These are phyloP conservation scores for Zele albiditarsus DNA, from an alignment of 2,888 invertebrate genomes.

Conservation along the genomic window DNA sequence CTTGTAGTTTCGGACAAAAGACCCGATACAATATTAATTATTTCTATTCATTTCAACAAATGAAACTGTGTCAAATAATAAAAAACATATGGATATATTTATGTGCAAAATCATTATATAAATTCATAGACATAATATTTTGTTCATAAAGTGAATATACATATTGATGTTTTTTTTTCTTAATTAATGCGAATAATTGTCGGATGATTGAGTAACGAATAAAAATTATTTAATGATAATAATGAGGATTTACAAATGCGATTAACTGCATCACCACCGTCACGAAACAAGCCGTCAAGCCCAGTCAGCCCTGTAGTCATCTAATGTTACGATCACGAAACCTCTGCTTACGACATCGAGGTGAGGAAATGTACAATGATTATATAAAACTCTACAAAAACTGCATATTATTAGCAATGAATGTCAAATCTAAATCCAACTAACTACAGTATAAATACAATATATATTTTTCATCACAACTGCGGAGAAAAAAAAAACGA, in stretches of 20 bases:
- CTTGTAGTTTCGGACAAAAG: neutral
- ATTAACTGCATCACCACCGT: constrained; percentile 17
- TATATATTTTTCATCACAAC: neutral
- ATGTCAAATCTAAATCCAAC: constrained; percentile 29
- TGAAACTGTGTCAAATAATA: too few relatives aligned
- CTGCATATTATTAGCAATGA: constrained; percentile 29
- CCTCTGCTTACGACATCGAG: constrained; percentile 28
- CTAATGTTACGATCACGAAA: constrained; percentile 37
- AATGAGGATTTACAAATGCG: constrained; percentile 19
- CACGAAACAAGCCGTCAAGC: constrained; percentile 25
- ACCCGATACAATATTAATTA: too few relatives aligned
- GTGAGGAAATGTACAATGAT: constrained; percentile 39
- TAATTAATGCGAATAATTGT: neutral
- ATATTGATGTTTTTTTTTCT: neutral
- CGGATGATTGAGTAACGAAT: neutral
- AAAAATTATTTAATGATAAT: constrained; percentile 5
- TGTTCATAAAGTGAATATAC: neutral
- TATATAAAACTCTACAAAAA: constrained; percentile 42
- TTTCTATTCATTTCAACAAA: too few relatives aligned
- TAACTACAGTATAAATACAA: neutral
- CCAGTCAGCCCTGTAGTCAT: constrained; percentile 27
- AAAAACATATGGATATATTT: too few relatives aligned
- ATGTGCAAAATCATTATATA: too few relatives aligned
- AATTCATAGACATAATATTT: neutral
- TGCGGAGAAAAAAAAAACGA: neutral